Base-by-base conservation (phyloP, 2,797 vertebrate species). In the Gallirallus australis region DNA sequence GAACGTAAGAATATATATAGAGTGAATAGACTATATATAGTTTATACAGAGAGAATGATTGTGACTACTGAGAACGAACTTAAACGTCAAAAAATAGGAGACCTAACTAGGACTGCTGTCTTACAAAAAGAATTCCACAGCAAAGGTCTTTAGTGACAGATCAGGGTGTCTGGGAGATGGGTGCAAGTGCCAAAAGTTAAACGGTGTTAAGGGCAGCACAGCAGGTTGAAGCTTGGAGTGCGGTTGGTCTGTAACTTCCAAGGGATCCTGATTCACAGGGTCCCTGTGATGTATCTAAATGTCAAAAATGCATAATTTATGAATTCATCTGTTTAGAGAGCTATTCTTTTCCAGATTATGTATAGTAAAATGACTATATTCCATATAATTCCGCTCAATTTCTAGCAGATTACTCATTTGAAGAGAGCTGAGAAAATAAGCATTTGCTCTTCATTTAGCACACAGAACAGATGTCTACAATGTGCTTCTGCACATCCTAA, bases 401-500 rank as follows among this genome's bases (percentile, higher is more conserved):
- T 47, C 40, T 28, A 81, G 61, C 76, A 68, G 72, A 61, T 93
- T 25, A 13, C 65, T 83, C 25, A 47, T 52, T 56, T 47, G 45
- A 84, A 79, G 79, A 60, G 64, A 60, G 53, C 50, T 39, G 76
- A 71, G 85, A 15, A 64, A 54, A 48, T 27, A 5, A 52, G 77
- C 3, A 25, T 48, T 82, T 66, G 56, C 72, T 54, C 15, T 88
- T 90, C 47, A 6, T 24, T 53, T 24, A 72, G 59, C 80, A 15
- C 30, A 12, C 23, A 37, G 56, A 92, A 11, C 95, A 95, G 95
- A 78, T 94, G 93, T 73, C 64, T 90, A 78, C 89, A 75, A 53
- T 20, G 56, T 2, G 16, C 73, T 59, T 75, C 79, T 89, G 83
- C 87, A 90, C 90, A 76, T 45, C 90, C 78, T 76, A 50, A 86